phyloP scores from a whole-genome alignment of 92 coral and sea anemone genomes.

The Palythoa grandis region DNA sequence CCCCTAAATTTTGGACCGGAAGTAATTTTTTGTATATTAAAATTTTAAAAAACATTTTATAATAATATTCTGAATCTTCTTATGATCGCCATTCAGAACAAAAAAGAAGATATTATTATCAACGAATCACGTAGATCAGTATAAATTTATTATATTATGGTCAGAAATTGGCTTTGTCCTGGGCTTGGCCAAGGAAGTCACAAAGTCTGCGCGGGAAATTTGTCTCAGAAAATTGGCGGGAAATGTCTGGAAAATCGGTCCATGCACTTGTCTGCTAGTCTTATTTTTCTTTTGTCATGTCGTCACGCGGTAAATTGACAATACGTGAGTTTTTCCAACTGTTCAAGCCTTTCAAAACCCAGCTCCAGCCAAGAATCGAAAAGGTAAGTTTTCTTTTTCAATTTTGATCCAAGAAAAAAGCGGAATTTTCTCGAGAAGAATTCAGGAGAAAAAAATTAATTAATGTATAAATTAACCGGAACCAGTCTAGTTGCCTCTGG shows the following conservation, averaged over 20 bases:
- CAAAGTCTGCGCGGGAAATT: constrained; percentile 15
- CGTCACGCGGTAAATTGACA: constrained; percentile 20
- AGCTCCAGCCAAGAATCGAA: constrained; percentile 12
- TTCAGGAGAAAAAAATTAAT: background rate
- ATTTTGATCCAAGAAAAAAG: constrained; percentile 16
- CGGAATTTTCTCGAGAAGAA: background rate
- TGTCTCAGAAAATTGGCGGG: constrained; percentile 36
- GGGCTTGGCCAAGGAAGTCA: constrained; percentile 24
- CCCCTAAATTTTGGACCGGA: too few relatives aligned
- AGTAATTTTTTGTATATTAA: too few relatives aligned
- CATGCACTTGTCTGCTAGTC: constrained; percentile 14
- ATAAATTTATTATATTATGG: constrained; percentile 11
- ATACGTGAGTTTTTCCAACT: constrained; percentile 14
- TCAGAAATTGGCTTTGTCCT: constrained; percentile 31
- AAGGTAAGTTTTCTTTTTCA: constrained; percentile 22
- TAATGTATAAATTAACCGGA: constrained; percentile 47
- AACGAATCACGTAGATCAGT: constrained; percentile 18
- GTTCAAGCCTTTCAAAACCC: constrained; percentile 20
- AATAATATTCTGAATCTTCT: constrained; percentile 18
- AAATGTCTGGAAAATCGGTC: constrained; percentile 21
- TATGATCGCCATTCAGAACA: constrained; percentile 25
- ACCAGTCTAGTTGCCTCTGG: constrained; percentile 54
- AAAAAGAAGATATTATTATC: constrained; percentile 14
- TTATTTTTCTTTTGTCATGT: constrained; percentile 19
- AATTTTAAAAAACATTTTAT: too few relatives aligned